Base-by-base conservation (phyloP, 2,888 invertebrate genomes). In the Catonia carolina region DNA sequence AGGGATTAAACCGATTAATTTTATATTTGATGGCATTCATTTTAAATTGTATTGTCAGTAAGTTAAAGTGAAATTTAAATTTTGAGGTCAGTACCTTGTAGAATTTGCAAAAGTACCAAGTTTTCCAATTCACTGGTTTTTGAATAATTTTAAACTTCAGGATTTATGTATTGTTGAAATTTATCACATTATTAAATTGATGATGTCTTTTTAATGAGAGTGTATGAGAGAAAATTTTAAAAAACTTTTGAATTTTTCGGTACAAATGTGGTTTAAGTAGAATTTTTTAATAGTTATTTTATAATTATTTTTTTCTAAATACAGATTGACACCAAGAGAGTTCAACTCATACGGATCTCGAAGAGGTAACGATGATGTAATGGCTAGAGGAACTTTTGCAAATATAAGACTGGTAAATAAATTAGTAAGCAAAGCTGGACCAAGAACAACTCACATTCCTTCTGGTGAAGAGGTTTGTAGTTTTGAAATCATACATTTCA, bases 311-410 rank as follows among this genome's bases (percentile, higher is more conserved):
- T 54, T n/a, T n/a, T n/a, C n/a, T n/a, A n/a, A 53, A 67, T 69
- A 35, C 70, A 88, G 90, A 0, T 71, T 98, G 12, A 89, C 89
- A 0, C 94, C 97, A 0, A 81, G 86, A 58, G 96, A 98, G 68
- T 99, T 98, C 73, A 99, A 99, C 76, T 97, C 98, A 1, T 99
- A 99, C 73, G 99, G 98, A 0, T 90, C 97, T 0, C 82, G 98
- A 5, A 84, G 98, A 64, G 99, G 98, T 36, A 96, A 99, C 72
- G 97, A 99, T 75, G 96, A 89, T 20, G 84, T 99, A 6, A 99
- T 99, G 98, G 85, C 88, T 0, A 83, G 98, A 45, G 98, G 98
- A 20, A 98, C 98, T 0, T 99, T 99, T 75, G 98, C 98, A 39
- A 99, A 99, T 76, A 97, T 97, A 69, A 85, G 98, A 0, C 73